A percentile compares a stretch with the other conserved stretches of the same genome.
These are phyloP conservation scores for Hypothenemus hampei DNA, from an alignment of 1,140 invertebrate species.

Conservation along the genomic window DNA sequence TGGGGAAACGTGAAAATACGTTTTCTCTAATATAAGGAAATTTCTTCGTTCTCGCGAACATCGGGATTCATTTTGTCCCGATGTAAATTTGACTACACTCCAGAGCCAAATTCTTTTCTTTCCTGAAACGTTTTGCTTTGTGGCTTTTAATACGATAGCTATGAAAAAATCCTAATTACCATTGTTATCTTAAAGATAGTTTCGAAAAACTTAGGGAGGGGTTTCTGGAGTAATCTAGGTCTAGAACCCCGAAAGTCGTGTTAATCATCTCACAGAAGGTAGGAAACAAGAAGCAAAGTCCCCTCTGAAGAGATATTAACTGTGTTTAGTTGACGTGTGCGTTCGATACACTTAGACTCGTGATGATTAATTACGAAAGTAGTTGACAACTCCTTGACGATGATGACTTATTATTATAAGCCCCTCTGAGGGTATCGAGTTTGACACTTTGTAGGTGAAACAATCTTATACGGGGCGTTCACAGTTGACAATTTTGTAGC, in stretches of 20 bases:
- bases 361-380: constrained; percentile 24
- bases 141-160: too few species aligned
- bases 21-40: constrained; percentile 15
- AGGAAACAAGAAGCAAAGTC: constrained; percentile 18
- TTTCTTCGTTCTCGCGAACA: constrained; percentile 3
- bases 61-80: constrained; percentile 8
- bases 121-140: too few species aligned
- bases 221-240: too few species aligned
- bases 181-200: too few species aligned
- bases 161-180: too few species aligned
- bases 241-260: too few species aligned
- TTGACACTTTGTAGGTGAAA: constrained; percentile 12
- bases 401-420: constrained; percentile 26
- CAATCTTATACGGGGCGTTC: too few species aligned
- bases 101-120: too few species aligned
- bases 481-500: background rate
- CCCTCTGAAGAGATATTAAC: constrained; percentile 22
- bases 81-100: constrained; percentile 4
- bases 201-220: too few species aligned
- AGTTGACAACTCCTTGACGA: constrained; percentile 22
- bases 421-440: constrained; percentile 13
- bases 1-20: constrained; percentile 20
- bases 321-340: constrained; percentile 20
- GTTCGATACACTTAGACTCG: constrained; percentile 17
- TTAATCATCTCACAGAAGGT: constrained; percentile 17